These are phyloP conservation scores for Globicephala melas DNA, from an alignment of 2,113 vertebrate genomes.

Conservation along the genomic window DNA sequence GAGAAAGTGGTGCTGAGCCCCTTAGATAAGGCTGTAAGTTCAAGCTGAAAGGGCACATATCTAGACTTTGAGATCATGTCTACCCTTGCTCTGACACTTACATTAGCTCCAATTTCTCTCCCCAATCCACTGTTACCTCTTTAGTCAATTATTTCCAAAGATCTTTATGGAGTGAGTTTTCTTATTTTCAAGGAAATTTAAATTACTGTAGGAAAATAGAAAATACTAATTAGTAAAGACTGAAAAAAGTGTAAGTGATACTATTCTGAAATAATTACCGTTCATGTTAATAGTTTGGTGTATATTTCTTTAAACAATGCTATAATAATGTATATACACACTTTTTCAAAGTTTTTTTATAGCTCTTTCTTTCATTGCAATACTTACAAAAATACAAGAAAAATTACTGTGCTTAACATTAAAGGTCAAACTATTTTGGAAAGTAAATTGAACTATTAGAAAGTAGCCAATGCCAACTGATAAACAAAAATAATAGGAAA, in stretches of 20 bases:
- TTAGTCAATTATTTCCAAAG: background rate
- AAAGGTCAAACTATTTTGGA: background rate
- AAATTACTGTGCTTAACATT: background rate
- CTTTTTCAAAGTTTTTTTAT: background rate
- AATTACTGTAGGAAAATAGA: background rate
- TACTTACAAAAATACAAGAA: background rate
- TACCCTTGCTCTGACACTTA: background rate
- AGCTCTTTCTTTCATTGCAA: background rate
- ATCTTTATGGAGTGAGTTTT: background rate
- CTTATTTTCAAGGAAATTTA: background rate
- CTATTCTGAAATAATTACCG: background rate
- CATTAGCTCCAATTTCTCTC: background rate
- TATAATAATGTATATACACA: background rate
- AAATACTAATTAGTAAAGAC: background rate
- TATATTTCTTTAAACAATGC: background rate
- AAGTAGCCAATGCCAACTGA: background rate
- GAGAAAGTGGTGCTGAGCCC: background rate
- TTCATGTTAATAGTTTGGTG: background rate
- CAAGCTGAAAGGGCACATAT: background rate
- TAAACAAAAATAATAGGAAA: background rate
- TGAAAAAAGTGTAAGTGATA: background rate
- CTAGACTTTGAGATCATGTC: background rate
- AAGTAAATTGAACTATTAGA: slow-evolving; percentile 47
- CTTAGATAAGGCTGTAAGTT: background rate
- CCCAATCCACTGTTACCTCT: background rate